These are phyloP conservation scores for Sander lucioperca DNA, from an alignment of 2,113 vertebrate genomes.

Conservation along the genomic window DNA sequence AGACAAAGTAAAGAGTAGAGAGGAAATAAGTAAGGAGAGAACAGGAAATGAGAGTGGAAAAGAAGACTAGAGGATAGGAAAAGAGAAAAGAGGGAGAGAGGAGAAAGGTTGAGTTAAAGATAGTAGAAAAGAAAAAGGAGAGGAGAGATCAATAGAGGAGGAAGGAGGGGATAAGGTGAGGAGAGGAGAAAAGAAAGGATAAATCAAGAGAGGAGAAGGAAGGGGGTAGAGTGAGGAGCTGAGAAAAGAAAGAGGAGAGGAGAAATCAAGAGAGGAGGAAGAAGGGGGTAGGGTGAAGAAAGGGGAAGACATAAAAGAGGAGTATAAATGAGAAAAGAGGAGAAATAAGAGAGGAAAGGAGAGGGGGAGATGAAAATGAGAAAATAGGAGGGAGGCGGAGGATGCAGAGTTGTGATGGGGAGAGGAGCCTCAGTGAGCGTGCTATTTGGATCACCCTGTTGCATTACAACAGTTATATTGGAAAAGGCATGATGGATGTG, in stretches of 20 bases:
- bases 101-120: not conserved
- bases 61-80: not conserved
- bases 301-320: not conserved
- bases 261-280: not conserved
- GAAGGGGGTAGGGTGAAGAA: not conserved
- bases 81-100: not conserved
- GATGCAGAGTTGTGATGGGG: no score
- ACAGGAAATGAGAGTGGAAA: no score
- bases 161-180: not conserved
- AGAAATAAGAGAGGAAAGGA: not conserved
- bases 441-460: conserved; percentile 7
- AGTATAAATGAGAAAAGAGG: not conserved
- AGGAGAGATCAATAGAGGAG: not conserved
- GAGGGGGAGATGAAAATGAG: no score
- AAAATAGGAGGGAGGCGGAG: conserved; percentile 4
- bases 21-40: not conserved
- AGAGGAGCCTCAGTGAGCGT: conserved; percentile 11
- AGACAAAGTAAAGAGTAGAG: not conserved
- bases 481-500: conserved; percentile 16
- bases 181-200: not conserved
- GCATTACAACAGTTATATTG: conserved; percentile 5
- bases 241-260: no score
- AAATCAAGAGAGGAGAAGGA: not conserved
- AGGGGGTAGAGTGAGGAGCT: not conserved
- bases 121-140: not conserved